Conservation (phyloP, 2,888 invertebrate species). For the Oligia latruncula region DNA sequence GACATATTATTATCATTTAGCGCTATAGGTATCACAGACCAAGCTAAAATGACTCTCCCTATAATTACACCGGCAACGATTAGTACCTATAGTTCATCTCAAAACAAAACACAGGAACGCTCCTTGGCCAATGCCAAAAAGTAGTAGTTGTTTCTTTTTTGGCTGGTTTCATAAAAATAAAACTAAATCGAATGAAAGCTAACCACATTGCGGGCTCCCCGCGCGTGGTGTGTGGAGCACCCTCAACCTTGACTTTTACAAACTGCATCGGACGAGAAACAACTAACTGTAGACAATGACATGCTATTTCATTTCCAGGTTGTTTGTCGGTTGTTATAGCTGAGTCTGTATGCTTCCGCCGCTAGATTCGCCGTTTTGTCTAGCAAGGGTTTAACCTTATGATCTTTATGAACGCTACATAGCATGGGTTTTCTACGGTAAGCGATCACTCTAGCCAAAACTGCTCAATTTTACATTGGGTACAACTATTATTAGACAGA, state of each 20-base stretch:
- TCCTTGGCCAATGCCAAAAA: background rate
- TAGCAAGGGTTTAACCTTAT: background rate
- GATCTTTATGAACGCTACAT: background rate
- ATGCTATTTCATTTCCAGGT: slow-evolving; percentile 20
- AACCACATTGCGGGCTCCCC: background rate
- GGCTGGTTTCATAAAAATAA: background rate
- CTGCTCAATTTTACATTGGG: background rate
- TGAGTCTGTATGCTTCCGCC: background rate
- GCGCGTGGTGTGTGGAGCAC: background rate
- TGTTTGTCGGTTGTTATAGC: background rate
- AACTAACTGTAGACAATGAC: slow-evolving; percentile 24
- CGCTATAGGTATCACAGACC: no score
- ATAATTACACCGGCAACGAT: background rate
- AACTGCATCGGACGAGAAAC: slow-evolving; percentile 8
- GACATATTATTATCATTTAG: background rate
- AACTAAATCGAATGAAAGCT: background rate
- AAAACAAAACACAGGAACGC: background rate
- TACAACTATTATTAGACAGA: background rate
- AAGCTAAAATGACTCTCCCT: background rate
- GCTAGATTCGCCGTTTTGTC: background rate
- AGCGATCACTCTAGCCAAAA: background rate
- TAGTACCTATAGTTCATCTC: background rate
- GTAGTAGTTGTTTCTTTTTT: background rate
- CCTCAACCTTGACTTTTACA: slow-evolving; percentile 41
- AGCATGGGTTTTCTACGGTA: background rate